Base-by-base conservation (phyloP, 2,797 vertebrate genomes). In the Anomalospiza imberbis region DNA sequence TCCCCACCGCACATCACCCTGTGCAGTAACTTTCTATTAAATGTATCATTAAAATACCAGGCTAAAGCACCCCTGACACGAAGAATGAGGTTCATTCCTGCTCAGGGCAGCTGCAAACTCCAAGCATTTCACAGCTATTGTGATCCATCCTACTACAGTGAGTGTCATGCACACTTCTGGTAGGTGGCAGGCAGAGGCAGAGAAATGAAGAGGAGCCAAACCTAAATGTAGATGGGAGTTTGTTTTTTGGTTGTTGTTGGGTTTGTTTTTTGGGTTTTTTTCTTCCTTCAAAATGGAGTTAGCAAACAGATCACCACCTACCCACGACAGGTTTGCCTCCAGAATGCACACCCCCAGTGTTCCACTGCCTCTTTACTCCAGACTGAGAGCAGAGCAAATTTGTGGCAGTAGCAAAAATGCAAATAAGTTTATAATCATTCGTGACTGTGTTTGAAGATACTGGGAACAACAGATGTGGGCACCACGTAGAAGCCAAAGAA, bases 291-390 rank as follows among this genome's bases (percentile, higher is more conserved):
- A 42, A 84, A 38, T 0, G 0, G 15, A 31, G 47, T 38, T n/a
- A 88, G 63, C 42, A 24, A 18, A 60, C 14, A 51, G 34, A 80
- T 38, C 7, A 8, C 7, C 55, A 47, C 26, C 32, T 22, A 25
- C 32, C 38, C 55, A 11, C 5, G 1, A 16, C 12, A 12, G 9
- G 1, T 42, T 53, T 48, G 13, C 22, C 42, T 70, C 32, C 54
- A 71, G 77, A 77, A 90, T 22, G 36, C 21, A 76, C 36, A 17
- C 13, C 9, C 17, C 22, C 44, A 9, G 0, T 22, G 20, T 51
- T 51, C 34, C 0, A 0, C 19, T 0, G 0, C 72, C 51, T 88
- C 31, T 40, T 34, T 11, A 19, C 15, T 81, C 45, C 18, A 76
- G 19, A 40, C 10, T 7, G 38, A 91, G 4, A 60, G 17, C 55